Evolutionary conservation across 2,888 invertebrate genomes (phyloP).

Genomic region (Biston betularia): DNA sequence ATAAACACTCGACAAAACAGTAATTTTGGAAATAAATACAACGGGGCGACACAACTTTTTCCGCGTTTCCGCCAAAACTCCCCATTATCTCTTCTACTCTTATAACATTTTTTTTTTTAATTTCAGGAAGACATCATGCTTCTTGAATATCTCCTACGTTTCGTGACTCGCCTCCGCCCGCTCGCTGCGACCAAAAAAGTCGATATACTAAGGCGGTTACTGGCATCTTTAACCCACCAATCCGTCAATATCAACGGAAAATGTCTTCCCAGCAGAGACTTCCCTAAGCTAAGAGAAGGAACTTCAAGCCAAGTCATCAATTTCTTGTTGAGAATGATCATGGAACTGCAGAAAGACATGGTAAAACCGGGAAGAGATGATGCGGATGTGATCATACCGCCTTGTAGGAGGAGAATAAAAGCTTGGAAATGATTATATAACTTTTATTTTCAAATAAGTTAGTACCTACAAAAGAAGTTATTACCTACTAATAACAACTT

Average conservation of each 20-base stretch:
- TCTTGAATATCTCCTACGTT: conserved; percentile 90
- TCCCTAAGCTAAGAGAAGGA: conserved; percentile 85
- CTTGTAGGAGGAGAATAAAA: conserved; percentile 70
- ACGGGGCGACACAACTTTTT: too few species aligned
- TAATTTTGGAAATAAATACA: too few species aligned
- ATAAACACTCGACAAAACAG: too few species aligned
- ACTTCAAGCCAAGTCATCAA: conserved; percentile 82
- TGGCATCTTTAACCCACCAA: conserved; percentile 90
- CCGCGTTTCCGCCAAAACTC: too few species aligned
- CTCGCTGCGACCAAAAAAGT: conserved; percentile 86
- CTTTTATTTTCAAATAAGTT: too few species aligned
- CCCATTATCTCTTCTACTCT: too few species aligned
- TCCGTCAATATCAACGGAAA: conserved; percentile 72
- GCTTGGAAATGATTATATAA: conserved; percentile 74
- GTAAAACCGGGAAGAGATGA: conserved; percentile 73
- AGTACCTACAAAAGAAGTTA: too few species aligned
- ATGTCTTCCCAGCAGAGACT: conserved; percentile 72
- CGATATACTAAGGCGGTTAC: conserved; percentile 87
- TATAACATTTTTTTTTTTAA: too few species aligned
- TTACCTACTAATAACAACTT: too few species aligned
- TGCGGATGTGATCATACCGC: conserved; percentile 72
- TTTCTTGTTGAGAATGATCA: conserved; percentile 81
- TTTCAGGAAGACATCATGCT: conserved; percentile 88
- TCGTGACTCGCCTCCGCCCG: conserved; percentile 88
- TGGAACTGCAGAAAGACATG: conserved; percentile 81